Conservation (phyloP, 2,797 vertebrate species). For the Takifugu rubripes region DNA sequence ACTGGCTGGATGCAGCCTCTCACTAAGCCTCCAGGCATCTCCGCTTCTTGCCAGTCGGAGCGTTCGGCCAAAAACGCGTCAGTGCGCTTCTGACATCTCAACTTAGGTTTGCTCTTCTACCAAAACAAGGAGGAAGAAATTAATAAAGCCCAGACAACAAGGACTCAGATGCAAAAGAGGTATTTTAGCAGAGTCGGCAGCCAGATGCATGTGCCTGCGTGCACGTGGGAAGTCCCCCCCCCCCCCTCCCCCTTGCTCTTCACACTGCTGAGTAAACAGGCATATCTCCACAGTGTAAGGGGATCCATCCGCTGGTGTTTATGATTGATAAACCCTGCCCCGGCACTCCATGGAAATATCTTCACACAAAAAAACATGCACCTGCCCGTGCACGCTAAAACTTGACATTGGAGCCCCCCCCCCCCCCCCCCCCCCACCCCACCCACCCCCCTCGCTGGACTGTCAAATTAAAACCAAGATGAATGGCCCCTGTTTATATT, state of each 20-base stretch:
- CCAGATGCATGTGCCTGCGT: slow-evolving; percentile 35
- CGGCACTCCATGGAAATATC: slow-evolving; percentile 53
- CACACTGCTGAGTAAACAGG: slow-evolving; percentile 76
- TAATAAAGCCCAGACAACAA: slow-evolving; percentile 3
- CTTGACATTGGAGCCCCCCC: not conserved
- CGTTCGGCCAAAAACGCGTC: slow-evolving; percentile 28
- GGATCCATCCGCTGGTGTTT: slow-evolving; percentile 60
- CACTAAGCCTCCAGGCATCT: slow-evolving; percentile 51
- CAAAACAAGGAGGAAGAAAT: slow-evolving; percentile 9
- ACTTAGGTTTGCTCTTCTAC: slow-evolving; percentile 19
- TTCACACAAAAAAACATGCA: slow-evolving; percentile 32
- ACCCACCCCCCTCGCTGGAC: slow-evolving; percentile 1
- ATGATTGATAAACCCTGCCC: slow-evolving; percentile 71
- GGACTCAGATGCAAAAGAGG: slow-evolving; percentile 4
- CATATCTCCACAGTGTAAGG: slow-evolving; percentile 65
- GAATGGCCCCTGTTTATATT: slow-evolving; percentile 15
- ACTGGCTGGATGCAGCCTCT: slow-evolving; percentile 47
- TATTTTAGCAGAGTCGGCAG: slow-evolving; percentile 30
- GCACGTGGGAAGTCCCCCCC: slow-evolving; percentile 24
- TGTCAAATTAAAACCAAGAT: slow-evolving; percentile 18
- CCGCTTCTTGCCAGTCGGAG: slow-evolving; percentile 32
- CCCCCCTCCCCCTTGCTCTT: slow-evolving; percentile 58
- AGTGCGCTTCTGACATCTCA: slow-evolving; percentile 33
- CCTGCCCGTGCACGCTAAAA: slow-evolving; percentile 16
- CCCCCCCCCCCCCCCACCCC: no score